Evolutionary conservation across 2,888 invertebrate genomes (phyloP).

Genomic region (Maniola hyperantus): DNA sequence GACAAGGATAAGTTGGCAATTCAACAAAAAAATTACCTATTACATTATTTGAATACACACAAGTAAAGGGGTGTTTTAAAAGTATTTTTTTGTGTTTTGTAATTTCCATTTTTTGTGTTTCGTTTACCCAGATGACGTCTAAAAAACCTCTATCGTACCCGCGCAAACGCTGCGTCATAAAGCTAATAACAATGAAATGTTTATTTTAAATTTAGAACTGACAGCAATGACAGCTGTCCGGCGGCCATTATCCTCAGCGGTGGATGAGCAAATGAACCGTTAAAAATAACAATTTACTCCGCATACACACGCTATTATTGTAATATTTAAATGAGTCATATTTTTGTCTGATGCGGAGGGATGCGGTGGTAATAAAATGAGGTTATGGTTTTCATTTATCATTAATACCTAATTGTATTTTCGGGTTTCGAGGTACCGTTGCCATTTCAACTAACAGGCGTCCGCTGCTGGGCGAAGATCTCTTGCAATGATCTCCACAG

Average conservation of each 20-base stretch:
- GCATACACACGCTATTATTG: slow-evolving; percentile 50
- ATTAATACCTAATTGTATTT: not conserved
- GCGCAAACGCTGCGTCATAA: slow-evolving; percentile 51
- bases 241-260: slow-evolving; percentile 64
- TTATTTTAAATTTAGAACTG: slow-evolving; percentile 78
- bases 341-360: not conserved
- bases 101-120: slow-evolving; percentile 1
- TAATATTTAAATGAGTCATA: slow-evolving; percentile 25
- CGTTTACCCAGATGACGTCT: not conserved
- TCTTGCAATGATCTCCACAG: no score
- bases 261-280: slow-evolving; percentile 73
- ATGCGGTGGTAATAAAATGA: slow-evolving; percentile 9
- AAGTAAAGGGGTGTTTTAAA: not conserved
- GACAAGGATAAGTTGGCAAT: no score
- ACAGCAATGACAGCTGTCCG: slow-evolving; percentile 75
- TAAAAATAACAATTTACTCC: slow-evolving; percentile 69
- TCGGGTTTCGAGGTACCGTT: not conserved
- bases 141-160: slow-evolving; percentile 15
- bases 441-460: no score
- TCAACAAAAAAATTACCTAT: no score
- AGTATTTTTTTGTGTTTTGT: not conserved
- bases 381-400: not conserved
- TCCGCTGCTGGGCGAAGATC: no score
- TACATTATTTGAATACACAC: not conserved
- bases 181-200: slow-evolving; percentile 65